Conservation (phyloP, 2,113 vertebrate genomes). For the Triplophysa dalaica region DNA sequence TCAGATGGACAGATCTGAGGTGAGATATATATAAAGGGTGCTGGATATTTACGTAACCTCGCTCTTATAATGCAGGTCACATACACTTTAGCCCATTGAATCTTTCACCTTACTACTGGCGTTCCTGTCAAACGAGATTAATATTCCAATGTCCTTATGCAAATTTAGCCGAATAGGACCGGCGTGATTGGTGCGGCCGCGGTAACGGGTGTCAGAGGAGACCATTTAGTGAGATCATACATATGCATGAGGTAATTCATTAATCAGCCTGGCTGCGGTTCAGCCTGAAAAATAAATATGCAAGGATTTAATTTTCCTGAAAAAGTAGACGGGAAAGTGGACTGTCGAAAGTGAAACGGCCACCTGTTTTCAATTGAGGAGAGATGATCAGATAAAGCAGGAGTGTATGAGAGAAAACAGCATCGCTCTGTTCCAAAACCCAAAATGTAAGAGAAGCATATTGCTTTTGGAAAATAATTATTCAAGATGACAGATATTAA, state of each 20-base stretch:
- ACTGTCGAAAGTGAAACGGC: conserved; percentile 27
- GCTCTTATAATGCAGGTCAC: conserved; percentile 63
- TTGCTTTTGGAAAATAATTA: no score
- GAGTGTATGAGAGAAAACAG: not conserved
- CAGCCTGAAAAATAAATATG: conserved; percentile 64
- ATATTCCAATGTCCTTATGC: conserved; percentile 73
- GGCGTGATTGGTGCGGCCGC: conserved; percentile 60
- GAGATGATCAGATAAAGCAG: conserved; percentile 9
- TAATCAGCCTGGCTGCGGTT: conserved; percentile 68
- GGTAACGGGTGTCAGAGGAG: conserved; percentile 66
- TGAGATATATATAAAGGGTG: conserved; percentile 1
- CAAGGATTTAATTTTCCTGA: conserved; percentile 51
- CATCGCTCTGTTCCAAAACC: not conserved
- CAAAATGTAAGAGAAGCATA: no score
- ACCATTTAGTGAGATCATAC: conserved; percentile 69
- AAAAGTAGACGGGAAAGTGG: conserved; percentile 1
- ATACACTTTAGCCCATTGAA: conserved; percentile 60
- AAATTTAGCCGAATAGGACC: conserved; percentile 66
- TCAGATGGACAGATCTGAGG: conserved; percentile 55
- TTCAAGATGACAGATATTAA: no score
- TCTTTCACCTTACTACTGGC: conserved; percentile 59
- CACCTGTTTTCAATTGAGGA: conserved; percentile 47
- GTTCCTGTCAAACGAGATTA: conserved; percentile 73
- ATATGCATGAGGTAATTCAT: conserved; percentile 74
- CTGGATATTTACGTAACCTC: conserved; percentile 45